Conservation (phyloP, 2,797 vertebrate genomes). For the Pyrrhura leucotis region DNA sequence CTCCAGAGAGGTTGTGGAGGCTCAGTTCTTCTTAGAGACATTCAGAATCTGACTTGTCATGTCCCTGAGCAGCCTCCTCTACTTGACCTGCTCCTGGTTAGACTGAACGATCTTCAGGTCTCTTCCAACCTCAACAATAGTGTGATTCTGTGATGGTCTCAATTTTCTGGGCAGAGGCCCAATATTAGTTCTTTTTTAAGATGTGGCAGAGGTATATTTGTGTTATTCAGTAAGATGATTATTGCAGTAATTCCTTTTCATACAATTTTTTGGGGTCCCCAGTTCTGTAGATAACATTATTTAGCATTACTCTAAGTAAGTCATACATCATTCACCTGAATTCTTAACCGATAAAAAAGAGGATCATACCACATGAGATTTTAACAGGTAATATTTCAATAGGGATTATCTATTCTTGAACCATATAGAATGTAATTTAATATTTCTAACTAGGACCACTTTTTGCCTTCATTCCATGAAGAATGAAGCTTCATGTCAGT, state of each 20-base stretch:
- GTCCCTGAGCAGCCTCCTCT: not conserved
- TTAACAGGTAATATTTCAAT: constrained; percentile 44
- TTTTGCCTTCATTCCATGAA: not conserved
- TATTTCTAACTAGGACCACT: not conserved
- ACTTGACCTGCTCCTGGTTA: not conserved
- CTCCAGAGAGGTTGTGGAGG: not conserved
- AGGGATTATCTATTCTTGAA: constrained; percentile 4
- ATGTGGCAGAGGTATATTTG: not conserved
- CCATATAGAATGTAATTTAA: not conserved
- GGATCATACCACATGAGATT: not conserved
- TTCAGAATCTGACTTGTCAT: not conserved
- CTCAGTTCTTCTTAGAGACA: not conserved
- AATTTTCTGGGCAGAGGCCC: not conserved
- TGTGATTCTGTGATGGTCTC: not conserved
- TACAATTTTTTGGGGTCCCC: not conserved
- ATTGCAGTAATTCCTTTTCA: constrained; percentile 55
- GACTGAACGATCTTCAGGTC: not conserved
- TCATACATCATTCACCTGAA: not conserved
- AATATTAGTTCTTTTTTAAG: not conserved
- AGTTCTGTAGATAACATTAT: not conserved
- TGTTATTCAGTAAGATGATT: constrained; percentile 1
- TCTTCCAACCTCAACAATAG: not conserved
- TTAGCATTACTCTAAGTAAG: not conserved
- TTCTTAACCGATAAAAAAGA: constrained; percentile 4
- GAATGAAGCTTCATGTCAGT: not conserved